A percentile compares a stretch with the other conserved stretches of the same genome.
These are phyloP conservation scores for Adela reaumurella DNA, from an alignment of 2,888 invertebrate genomes.

Conservation along the genomic window DNA sequence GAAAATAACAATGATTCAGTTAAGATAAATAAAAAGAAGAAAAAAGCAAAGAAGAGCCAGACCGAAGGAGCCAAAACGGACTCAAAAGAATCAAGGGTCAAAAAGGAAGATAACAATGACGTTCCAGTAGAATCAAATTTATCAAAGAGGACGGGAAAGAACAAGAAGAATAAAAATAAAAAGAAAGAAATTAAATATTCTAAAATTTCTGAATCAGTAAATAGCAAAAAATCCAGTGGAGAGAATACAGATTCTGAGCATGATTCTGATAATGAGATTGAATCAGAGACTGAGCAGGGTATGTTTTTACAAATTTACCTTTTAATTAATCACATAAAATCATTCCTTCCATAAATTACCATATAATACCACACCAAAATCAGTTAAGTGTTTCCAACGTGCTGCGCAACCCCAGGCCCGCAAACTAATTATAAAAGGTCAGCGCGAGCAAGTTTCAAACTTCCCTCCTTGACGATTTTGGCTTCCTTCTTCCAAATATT, in stretches of 20 bases:
- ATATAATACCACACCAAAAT: too few species aligned
- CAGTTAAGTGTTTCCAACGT: too few species aligned
- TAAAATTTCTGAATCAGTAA: too few species aligned
- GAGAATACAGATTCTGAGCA: conserved; percentile 48
- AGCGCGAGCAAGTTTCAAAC: too few species aligned
- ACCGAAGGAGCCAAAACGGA: conserved; percentile 5
- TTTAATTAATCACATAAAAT: too few species aligned
- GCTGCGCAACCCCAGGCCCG: too few species aligned
- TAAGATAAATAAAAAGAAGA: conserved; percentile 5
- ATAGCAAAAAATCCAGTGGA: conserved; percentile 19
- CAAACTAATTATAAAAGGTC: too few species aligned
- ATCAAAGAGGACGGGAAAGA: not conserved
- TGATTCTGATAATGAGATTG: conserved; percentile 43
- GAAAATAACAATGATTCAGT: not conserved
- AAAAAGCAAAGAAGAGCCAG: conserved; percentile 11
- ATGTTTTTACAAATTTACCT: not conserved
- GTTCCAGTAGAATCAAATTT: conserved; percentile 5
- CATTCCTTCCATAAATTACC: too few species aligned
- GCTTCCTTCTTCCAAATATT: too few species aligned
- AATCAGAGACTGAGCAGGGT: conserved; percentile 36
- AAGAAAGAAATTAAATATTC: not conserved
- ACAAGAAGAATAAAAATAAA: conserved; percentile 3
- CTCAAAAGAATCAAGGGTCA: not conserved
- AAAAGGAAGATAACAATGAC: too few species aligned
- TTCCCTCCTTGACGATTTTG: too few species aligned